Evolutionary conservation across 2,888 invertebrate genomes (phyloP).

Genomic region (Harpalus rufipes): DNA sequence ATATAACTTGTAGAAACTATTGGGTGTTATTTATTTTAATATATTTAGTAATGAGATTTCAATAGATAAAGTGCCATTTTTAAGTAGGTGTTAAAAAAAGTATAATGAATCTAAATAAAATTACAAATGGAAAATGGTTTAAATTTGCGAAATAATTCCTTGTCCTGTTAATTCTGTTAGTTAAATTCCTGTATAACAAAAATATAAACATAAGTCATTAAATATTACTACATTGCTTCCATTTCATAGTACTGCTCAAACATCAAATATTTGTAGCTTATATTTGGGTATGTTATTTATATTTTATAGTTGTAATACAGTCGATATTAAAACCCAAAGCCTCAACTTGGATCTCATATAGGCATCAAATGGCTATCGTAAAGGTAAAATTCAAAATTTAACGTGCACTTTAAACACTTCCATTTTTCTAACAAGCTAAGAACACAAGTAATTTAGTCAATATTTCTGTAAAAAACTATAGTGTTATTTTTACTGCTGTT

Average conservation of each 20-base stretch:
- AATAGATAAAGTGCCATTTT: background rate
- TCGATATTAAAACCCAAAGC: constrained; percentile 4
- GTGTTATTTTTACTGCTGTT: no score
- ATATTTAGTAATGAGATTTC: no score
- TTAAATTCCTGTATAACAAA: background rate
- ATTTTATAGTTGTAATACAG: constrained; percentile 38
- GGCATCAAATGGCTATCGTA: constrained; percentile 13
- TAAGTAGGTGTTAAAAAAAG: background rate
- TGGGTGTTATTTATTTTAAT: no score
- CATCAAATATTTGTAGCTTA: constrained; percentile 23
- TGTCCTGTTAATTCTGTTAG: constrained; percentile 13
- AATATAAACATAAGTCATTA: constrained; percentile 3
- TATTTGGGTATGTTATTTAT: constrained; percentile 40
- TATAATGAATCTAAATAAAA: background rate
- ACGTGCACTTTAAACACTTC: constrained; percentile 19
- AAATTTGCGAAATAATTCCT: background rate
- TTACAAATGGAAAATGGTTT: background rate
- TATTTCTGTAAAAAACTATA: no score
- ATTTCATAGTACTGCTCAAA: constrained; percentile 21
- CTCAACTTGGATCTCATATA: constrained; percentile 13
- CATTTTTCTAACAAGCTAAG: constrained; percentile 12
- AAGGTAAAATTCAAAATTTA: constrained; percentile 24
- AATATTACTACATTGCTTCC: constrained; percentile 23
- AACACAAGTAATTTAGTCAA: background rate
- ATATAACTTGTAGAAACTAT: no score